Conservation (phyloP, 2,888 invertebrate species). For the Trissoscelio sp. region DNA sequence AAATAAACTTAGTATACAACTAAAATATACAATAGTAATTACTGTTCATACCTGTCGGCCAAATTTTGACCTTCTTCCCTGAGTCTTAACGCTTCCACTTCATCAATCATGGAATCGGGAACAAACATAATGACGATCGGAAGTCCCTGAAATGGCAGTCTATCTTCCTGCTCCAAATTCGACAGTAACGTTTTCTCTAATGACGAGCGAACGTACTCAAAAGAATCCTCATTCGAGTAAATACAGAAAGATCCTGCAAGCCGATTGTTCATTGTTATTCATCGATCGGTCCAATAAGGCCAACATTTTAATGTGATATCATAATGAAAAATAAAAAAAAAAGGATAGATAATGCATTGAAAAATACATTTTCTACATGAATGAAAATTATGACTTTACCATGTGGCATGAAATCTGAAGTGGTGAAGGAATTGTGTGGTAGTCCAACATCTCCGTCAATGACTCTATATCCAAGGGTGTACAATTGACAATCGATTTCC, state of each 20-base stretch:
- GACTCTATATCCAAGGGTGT: slow-evolving; percentile 93
- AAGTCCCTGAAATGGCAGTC: slow-evolving; percentile 92
- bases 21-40: no score
- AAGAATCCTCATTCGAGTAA: slow-evolving; percentile 95
- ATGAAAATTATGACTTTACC: slow-evolving; percentile 84
- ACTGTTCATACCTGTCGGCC: slow-evolving; percentile 89
- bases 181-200: slow-evolving; percentile 95
- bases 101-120: slow-evolving; percentile 92
- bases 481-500: slow-evolving; percentile 90
- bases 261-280: background rate
- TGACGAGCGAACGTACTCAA: slow-evolving; percentile 95
- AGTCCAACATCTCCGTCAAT: slow-evolving; percentile 93
- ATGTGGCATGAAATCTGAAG: slow-evolving; percentile 94
- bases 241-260: slow-evolving; percentile 91
- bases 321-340: background rate
- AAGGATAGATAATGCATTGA: background rate
- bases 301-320: background rate
- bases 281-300: background rate
- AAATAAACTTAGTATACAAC: no score
- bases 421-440: slow-evolving; percentile 91
- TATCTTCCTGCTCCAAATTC: slow-evolving; percentile 95
- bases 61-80: slow-evolving; percentile 95
- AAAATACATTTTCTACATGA: slow-evolving; percentile 10
- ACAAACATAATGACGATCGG: slow-evolving; percentile 96
- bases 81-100: slow-evolving; percentile 92